These are phyloP conservation scores for Phoxinus dragarum DNA, from an alignment of 2,797 vertebrate species.

Conservation along the genomic window DNA sequence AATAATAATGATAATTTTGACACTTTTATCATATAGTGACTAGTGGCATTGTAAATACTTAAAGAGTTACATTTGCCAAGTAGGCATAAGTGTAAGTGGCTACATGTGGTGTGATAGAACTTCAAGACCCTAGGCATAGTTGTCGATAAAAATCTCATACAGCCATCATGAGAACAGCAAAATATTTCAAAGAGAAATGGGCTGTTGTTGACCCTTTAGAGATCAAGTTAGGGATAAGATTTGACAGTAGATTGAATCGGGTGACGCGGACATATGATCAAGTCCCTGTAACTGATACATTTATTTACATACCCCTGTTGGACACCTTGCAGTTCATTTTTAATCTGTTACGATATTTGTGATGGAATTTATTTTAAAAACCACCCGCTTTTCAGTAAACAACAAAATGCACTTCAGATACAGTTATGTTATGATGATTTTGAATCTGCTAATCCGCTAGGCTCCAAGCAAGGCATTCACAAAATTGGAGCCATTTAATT, in stretches of 20 bases:
- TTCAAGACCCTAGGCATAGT: no score
- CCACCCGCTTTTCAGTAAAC: conserved; percentile 48
- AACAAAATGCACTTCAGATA: conserved; percentile 55
- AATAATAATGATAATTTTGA: no score
- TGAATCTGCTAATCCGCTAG: conserved; percentile 53
- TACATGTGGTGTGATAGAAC: no score
- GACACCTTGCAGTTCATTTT: conserved; percentile 59
- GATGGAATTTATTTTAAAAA: conserved; percentile 58
- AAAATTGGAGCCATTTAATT: conserved; percentile 52
- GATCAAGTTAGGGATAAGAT: conserved; percentile 53
- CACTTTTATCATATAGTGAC: no score
- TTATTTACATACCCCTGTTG: conserved; percentile 60
- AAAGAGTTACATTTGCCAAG: no score
- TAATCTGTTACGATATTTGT: conserved; percentile 52
- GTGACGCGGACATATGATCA: conserved; percentile 56
- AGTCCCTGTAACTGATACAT: conserved; percentile 57
- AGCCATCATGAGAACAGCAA: no score
- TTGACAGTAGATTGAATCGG: conserved; percentile 52
- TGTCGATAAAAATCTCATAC: no score
- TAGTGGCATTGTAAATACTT: no score
- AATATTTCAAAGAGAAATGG: no score
- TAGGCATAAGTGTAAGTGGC: no score
- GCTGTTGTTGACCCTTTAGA: conserved; percentile 47
- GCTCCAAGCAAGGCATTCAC: conserved; percentile 50
- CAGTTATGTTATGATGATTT: conserved; percentile 56